Conservation (phyloP, 2,888 invertebrate genomes). For the Drosophila robusta region DNA sequence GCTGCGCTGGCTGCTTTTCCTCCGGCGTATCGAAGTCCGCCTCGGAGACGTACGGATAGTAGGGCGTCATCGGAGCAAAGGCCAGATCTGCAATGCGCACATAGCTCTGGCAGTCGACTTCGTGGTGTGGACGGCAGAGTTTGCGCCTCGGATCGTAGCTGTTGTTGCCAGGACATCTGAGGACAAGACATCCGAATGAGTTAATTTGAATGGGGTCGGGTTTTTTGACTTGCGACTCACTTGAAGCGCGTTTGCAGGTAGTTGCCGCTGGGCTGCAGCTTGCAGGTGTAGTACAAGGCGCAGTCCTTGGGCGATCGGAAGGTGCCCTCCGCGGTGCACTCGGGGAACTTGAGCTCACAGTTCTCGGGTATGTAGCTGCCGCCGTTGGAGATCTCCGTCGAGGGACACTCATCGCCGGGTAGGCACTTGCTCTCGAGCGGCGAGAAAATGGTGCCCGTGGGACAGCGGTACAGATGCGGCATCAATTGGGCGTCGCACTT, state of each 20-base stretch:
- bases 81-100: constrained; percentile 57
- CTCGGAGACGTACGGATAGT: constrained; percentile 43
- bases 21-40: constrained; percentile 27
- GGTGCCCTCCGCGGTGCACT: constrained; percentile 82
- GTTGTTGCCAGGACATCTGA: constrained; percentile 75
- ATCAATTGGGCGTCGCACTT: constrained; percentile 76
- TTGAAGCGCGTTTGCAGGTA: constrained; percentile 84
- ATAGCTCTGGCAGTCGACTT: constrained; percentile 66
- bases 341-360: constrained; percentile 82
- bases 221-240: constrained; percentile 46
- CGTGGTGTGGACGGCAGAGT: constrained; percentile 65
- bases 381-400: constrained; percentile 76
- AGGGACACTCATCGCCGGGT: constrained; percentile 72
- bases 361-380: constrained; percentile 76
- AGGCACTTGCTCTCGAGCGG: constrained; percentile 78
- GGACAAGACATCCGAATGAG: background rate
- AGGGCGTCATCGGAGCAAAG: constrained; percentile 49
- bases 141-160: constrained; percentile 67
- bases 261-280: constrained; percentile 75
- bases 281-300: constrained; percentile 85
- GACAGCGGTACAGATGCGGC: constrained; percentile 81
- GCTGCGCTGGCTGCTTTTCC: constrained; percentile 13
- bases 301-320: constrained; percentile 84
- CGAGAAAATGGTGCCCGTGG: constrained; percentile 78
- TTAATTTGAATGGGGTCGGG: too few species aligned